Conservation (phyloP, 2,888 invertebrate species). For the Diarsia dahlii region DNA sequence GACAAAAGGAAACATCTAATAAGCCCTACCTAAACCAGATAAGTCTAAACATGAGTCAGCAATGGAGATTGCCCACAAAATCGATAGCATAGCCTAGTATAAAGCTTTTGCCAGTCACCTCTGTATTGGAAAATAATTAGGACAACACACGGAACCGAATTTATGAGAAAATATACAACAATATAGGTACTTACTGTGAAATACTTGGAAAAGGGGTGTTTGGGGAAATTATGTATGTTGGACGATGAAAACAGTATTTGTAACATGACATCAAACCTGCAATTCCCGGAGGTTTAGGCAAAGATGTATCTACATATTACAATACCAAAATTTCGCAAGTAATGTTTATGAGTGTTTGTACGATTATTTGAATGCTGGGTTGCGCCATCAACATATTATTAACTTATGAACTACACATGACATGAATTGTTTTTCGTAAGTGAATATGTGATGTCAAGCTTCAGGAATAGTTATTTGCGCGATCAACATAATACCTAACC, state of each 20-base stretch:
- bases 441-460: too few relatives aligned
- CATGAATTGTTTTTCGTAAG: too few relatives aligned
- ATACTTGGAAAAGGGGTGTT: not conserved
- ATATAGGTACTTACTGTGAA: conserved; percentile 14
- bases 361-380: not conserved
- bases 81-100: conserved; percentile 45
- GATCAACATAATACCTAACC: too few relatives aligned
- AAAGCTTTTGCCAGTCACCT: conserved; percentile 57
- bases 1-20: conserved; percentile 13
- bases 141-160: conserved; percentile 14
- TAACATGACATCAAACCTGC: too few relatives aligned
- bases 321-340: too few relatives aligned
- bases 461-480: too few relatives aligned
- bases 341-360: not conserved
- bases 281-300: too few relatives aligned
- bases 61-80: conserved; percentile 32
- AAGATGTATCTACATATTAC: too few relatives aligned
- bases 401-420: not conserved
- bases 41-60: conserved; percentile 33
- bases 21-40: not conserved
- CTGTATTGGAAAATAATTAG: conserved; percentile 65
- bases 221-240: not conserved
- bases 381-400: not conserved
- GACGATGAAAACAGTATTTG: not conserved
- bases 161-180: conserved; percentile 25